Conservation (phyloP, 2,888 invertebrate genomes). For the Cheilosia soror region DNA sequence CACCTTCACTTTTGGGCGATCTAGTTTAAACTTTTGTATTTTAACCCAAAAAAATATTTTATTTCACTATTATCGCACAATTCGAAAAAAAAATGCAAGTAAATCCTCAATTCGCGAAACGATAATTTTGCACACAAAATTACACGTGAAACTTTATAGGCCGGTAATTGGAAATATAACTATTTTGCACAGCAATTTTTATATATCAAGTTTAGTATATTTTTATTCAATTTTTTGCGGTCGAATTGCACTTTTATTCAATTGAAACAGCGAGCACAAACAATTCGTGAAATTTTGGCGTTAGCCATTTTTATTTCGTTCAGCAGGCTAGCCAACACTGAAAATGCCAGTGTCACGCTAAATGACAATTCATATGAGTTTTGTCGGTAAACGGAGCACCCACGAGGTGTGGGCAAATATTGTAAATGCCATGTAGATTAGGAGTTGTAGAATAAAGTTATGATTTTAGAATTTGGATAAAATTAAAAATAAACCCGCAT, state of each 20-base stretch:
- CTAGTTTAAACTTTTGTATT: neutral
- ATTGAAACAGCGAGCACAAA: conserved; percentile 77
- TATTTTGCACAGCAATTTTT: conserved; percentile 21
- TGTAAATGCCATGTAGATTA: neutral
- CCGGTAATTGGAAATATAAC: conserved; percentile 8
- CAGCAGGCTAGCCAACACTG: conserved; percentile 76
- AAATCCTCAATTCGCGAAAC: conserved; percentile 38
- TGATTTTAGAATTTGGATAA: neutral
- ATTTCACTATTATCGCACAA: conserved; percentile 42
- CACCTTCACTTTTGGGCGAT: neutral
- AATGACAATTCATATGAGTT: conserved; percentile 62
- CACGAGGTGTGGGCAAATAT: conserved; percentile 52
- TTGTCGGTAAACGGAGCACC: conserved; percentile 9
- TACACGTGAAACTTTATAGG: conserved; percentile 9
- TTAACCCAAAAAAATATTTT: neutral
- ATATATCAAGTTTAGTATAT: conserved; percentile 9
- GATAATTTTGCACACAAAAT: conserved; percentile 24
- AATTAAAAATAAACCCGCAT: neutral
- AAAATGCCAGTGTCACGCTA: conserved; percentile 50
- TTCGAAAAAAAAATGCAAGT: conserved; percentile 15
- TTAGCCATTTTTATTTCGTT: conserved; percentile 79
- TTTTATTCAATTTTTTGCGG: conserved; percentile 28
- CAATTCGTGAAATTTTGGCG: conserved; percentile 79
- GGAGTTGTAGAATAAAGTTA: neutral
- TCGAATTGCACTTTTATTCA: conserved; percentile 58